Conservation (phyloP, 2,113 vertebrate species). For the Apus apus region DNA sequence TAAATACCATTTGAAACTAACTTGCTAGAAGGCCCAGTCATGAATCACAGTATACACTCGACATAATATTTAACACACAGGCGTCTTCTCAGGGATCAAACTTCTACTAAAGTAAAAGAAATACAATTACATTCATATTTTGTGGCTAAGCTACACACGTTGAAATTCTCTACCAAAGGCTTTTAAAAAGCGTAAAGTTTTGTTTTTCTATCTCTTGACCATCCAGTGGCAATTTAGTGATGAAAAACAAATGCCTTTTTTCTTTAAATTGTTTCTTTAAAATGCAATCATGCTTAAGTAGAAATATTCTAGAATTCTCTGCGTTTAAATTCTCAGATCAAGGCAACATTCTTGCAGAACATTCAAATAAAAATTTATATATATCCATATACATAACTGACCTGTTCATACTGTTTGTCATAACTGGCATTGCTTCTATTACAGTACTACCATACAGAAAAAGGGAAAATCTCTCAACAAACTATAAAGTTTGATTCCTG, state of each 20-base stretch:
- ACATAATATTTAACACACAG: neutral
- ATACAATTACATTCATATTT: neutral
- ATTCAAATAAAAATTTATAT: slow-evolving; percentile 29
- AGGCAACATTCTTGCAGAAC: neutral
- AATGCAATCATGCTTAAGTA: neutral
- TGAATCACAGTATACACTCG: neutral
- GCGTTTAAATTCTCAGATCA: slow-evolving; percentile 1
- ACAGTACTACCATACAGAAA: neutral
- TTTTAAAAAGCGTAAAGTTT: neutral
- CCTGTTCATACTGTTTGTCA: neutral
- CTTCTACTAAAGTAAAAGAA: neutral
- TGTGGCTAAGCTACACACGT: neutral
- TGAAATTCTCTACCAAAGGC: neutral
- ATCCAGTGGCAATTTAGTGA: neutral
- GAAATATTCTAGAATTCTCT: slow-evolving; percentile 9
- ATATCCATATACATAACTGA: neutral
- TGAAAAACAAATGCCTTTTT: neutral
- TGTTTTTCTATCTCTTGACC: neutral
- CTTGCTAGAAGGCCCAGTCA: neutral
- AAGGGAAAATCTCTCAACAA: slow-evolving; percentile 50
- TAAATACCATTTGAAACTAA: neutral
- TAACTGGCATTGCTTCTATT: slow-evolving; percentile 37
- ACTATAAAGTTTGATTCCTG: slow-evolving; percentile 53
- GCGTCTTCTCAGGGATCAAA: neutral
- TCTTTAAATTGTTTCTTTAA: neutral